Percentiles rank a stretch among this genome's conserved stretches.
phyloP scores from a whole-genome alignment of 2,888 invertebrate genomes.

The Rhingia rostrata region DNA sequence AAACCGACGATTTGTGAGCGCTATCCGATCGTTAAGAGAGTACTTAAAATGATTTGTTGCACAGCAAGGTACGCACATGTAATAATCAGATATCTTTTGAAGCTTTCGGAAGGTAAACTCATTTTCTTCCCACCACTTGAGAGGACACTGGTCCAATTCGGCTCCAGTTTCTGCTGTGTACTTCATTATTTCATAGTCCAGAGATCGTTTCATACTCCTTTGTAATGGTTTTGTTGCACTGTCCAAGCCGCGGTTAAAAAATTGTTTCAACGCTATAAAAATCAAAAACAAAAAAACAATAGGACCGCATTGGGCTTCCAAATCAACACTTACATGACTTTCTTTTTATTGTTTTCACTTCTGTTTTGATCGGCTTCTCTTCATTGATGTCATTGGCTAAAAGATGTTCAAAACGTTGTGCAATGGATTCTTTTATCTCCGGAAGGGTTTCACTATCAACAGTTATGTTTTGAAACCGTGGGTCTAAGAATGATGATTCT shows the following conservation, averaged over 20 bases:
- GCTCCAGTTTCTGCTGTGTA: conserved; percentile 75
- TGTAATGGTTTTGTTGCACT: conserved; percentile 35
- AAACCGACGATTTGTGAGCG: conserved; percentile 52
- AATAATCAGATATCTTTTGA: conserved; percentile 76
- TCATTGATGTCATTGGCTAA: conserved; percentile 40
- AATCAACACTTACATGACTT: conserved; percentile 69
- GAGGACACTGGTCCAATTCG: conserved; percentile 78
- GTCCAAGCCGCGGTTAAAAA: conserved; percentile 75
- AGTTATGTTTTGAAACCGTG: conserved; percentile 77
- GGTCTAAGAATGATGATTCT: conserved; percentile 78
- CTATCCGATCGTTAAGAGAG: conserved; percentile 24
- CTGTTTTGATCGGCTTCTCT: conserved; percentile 46
- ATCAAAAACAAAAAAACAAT: background rate
- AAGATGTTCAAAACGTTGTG: conserved; percentile 69
- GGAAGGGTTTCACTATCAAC: conserved; percentile 65
- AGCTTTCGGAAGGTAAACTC: conserved; percentile 76
- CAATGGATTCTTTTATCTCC: conserved; percentile 61
- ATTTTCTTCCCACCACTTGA: conserved; percentile 78
- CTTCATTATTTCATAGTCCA: conserved; percentile 76
- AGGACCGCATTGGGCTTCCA: background rate
- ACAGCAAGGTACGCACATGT: conserved; percentile 77
- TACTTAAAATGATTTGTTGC: conserved; percentile 72
- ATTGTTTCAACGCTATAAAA: conserved; percentile 75
- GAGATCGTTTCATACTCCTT: conserved; percentile 62
- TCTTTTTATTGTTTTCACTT: conserved; percentile 36